Evolutionary conservation across 2,797 vertebrate genomes (phyloP).

Genomic region (Myotis findleyi): DNA sequence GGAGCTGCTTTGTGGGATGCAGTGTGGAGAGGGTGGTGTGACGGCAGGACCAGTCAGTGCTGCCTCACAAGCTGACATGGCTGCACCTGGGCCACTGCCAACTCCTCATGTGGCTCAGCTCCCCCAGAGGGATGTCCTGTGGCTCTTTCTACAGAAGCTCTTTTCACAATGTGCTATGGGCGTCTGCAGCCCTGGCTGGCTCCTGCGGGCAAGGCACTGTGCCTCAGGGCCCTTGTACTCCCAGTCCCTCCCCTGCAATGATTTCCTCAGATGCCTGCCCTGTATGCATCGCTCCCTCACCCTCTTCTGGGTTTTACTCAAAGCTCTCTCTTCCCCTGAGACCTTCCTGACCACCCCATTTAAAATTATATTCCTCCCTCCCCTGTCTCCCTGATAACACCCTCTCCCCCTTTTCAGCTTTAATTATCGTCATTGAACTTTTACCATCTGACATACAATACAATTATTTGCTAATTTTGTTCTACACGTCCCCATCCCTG

Average conservation of each 20-base stretch:
- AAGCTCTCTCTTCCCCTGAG: not conserved
- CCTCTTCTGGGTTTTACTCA: not conserved
- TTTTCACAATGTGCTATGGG: rapidly evolving
- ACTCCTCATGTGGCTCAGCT: not conserved
- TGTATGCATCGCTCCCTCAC: not conserved
- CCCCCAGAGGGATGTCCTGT: not conserved
- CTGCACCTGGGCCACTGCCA: not conserved
- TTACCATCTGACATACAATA: not conserved
- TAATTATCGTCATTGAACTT: not conserved
- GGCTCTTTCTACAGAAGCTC: not conserved
- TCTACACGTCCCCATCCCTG: not conserved
- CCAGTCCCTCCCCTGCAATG: too few relatives aligned
- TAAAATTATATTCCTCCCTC: not conserved
- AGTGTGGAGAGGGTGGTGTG: not conserved
- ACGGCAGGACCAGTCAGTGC: too few relatives aligned
- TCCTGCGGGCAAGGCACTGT: too few relatives aligned
- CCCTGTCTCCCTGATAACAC: rapidly evolving
- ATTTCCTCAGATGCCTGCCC: not conserved
- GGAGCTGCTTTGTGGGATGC: not conserved
- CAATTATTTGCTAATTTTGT: not conserved
- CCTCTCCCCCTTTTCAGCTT: not conserved
- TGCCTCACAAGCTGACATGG: not conserved
- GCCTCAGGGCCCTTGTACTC: not conserved
- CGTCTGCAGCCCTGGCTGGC: not conserved
- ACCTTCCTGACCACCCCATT: not conserved